Percentiles rank a stretch among this genome's conserved stretches.
Conservation (phyloP, 1,140 invertebrate genomes). For the Xylocopa sonorina region DNA sequence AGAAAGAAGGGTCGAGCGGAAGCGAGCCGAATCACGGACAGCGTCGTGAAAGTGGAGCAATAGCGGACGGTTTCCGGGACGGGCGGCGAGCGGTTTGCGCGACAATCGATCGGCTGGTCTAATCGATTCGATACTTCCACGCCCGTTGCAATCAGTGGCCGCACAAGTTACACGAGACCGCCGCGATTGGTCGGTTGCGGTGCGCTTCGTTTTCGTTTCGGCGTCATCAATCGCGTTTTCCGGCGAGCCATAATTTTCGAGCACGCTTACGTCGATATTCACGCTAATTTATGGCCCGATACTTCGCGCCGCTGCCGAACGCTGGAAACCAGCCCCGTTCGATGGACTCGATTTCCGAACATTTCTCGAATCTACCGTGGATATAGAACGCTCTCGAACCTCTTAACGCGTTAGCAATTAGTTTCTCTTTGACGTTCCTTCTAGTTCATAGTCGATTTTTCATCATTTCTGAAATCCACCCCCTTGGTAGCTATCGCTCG, state of each 20-base stretch:
- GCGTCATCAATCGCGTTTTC: conserved; percentile 62
- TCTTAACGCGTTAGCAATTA: too few relatives aligned
- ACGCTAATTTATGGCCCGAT: conserved; percentile 54
- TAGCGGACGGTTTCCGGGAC: conserved; percentile 53
- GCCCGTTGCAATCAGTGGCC: conserved; percentile 56
- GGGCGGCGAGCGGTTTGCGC: conserved; percentile 27
- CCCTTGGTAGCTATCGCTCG: too few relatives aligned
- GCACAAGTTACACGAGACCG: conserved; percentile 50
- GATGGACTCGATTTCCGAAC: not conserved
- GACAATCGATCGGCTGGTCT: conserved; percentile 56
- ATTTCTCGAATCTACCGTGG: not conserved
- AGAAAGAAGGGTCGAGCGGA: not conserved
- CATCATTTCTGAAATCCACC: too few relatives aligned
- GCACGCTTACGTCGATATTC: conserved; percentile 42
- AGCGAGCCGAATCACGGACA: conserved; percentile 37
- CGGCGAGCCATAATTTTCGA: conserved; percentile 59
- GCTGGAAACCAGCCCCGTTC: not conserved
- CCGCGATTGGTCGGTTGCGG: conserved; percentile 48
- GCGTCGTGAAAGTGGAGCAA: conserved; percentile 58
- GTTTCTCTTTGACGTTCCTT: too few relatives aligned
- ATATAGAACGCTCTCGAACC: too few relatives aligned
- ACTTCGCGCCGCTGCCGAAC: conserved; percentile 10
- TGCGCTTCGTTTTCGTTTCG: conserved; percentile 58
- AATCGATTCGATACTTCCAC: conserved; percentile 68
- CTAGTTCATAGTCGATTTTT: too few relatives aligned